Conservation (phyloP, 2,113 vertebrate genomes). For the Tachysurus vachellii region DNA sequence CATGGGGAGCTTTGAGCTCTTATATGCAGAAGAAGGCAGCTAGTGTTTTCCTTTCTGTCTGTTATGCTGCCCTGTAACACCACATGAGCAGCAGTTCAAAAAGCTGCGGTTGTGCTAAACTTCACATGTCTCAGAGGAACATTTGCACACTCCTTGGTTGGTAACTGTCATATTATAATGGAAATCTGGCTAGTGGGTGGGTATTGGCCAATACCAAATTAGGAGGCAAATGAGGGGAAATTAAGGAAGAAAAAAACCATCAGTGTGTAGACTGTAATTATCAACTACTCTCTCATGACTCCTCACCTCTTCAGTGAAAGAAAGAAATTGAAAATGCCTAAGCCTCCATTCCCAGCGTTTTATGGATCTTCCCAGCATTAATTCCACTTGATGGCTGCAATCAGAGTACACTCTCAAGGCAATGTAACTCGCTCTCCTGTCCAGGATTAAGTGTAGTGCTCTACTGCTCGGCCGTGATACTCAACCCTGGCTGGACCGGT, state of each 20-base stretch:
- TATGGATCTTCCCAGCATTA: conserved; percentile 46
- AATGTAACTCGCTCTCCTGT: conserved; percentile 30
- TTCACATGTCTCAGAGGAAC: not conserved
- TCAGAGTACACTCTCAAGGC: conserved; percentile 44
- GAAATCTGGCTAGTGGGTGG: not conserved
- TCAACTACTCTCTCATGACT: conserved; percentile 21
- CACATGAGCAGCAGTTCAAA: not conserved
- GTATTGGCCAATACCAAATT: not conserved
- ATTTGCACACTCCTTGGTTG: not conserved
- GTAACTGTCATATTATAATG: not conserved
- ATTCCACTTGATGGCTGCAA: conserved; percentile 50
- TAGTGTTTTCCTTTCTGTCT: not conserved
- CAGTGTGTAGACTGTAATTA: conserved; percentile 41
- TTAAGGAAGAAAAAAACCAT: not conserved
- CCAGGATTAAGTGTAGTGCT: conserved; percentile 50
- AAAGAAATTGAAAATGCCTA: conserved; percentile 47
- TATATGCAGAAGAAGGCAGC: not conserved
- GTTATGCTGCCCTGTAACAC: not conserved
- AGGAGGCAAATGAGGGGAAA: not conserved
- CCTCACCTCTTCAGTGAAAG: conserved; percentile 34
- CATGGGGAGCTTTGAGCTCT: not conserved
- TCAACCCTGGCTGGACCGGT: conserved; percentile 56
- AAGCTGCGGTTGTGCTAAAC: not conserved
- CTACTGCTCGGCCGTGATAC: conserved; percentile 57
- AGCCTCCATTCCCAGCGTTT: conserved; percentile 36